Conservation (phyloP, 2,888 invertebrate species). For the Quadroppia sp. region DNA sequence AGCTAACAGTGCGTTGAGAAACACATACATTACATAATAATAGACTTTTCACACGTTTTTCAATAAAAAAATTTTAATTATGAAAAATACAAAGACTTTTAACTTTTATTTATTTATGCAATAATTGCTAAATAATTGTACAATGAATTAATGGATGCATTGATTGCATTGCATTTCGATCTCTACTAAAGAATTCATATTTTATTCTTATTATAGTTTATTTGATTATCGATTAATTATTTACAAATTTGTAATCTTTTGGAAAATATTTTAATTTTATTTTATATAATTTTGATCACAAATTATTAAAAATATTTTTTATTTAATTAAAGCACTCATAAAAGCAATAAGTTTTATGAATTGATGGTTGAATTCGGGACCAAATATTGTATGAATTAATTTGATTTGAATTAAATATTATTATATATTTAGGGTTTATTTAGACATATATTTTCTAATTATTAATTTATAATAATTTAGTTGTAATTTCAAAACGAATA, state of each 20-base stretch:
- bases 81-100: neutral
- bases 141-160: neutral
- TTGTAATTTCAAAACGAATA: neutral
- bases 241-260: neutral
- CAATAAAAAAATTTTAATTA: neutral
- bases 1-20: neutral
- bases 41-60: neutral
- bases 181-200: neutral
- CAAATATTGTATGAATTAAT: neutral
- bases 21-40: neutral
- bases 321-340: neutral
- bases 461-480: neutral
- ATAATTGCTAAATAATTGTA: neutral
- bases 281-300: neutral
- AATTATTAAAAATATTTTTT: neutral
- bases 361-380: conserved; percentile 5
- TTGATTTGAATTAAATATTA: neutral
- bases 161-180: neutral
- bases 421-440: neutral
- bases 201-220: neutral
- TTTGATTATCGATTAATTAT: neutral
- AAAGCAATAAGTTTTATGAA: too few relatives aligned
- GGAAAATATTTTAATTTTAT: neutral
- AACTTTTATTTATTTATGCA: neutral
- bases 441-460: neutral